Conservation (phyloP, 2,888 invertebrate genomes). For the Morinoia aosen region DNA sequence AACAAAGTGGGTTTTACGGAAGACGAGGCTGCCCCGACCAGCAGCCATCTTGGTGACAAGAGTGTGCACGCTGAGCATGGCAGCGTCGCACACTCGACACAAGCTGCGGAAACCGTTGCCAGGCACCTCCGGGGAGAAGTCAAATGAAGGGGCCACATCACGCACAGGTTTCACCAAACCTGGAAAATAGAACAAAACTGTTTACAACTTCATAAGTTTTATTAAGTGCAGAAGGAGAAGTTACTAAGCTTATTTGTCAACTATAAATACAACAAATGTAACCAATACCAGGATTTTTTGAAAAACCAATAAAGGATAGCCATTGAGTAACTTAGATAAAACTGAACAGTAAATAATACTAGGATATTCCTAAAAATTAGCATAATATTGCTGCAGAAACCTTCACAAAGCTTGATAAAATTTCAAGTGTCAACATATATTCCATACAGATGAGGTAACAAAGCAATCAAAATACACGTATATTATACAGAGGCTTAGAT, state of each 20-base stretch:
- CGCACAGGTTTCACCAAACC: conserved; percentile 15
- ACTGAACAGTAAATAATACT: no score
- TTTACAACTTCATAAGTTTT: not conserved
- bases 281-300: no score
- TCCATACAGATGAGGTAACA: no score
- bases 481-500: no score
- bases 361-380: no score
- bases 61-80: conserved; percentile 36
- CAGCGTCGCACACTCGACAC: conserved; percentile 39
- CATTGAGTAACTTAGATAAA: no score
- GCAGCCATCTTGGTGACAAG: conserved; percentile 45
- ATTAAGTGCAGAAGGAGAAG: not conserved
- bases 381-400: no score
- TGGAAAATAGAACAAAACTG: not conserved
- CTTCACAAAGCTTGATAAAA: no score
- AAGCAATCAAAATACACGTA: no score
- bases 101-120: conserved; percentile 58
- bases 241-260: not conserved
- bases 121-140: conserved; percentile 55
- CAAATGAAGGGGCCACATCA: conserved; percentile 43
- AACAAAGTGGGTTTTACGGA: conserved; percentile 54
- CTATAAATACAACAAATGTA: no score
- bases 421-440: no score
- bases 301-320: no score
- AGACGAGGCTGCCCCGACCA: conserved; percentile 39